Evolutionary conservation across 2,113 vertebrate species (phyloP).

Genomic region (Prionailurus bengalensis): DNA sequence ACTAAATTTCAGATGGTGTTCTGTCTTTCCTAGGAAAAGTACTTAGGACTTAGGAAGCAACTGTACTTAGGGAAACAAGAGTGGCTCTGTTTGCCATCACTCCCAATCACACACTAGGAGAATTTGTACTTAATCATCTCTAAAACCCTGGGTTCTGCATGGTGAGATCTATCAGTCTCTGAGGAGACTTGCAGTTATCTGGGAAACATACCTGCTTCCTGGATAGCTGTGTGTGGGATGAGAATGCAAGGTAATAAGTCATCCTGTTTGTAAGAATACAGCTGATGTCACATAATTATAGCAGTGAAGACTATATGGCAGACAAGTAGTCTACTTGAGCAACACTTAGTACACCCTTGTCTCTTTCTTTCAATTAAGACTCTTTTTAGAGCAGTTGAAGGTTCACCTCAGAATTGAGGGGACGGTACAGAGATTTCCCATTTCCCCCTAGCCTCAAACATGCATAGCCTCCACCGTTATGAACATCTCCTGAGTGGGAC

Average conservation of each 20-base stretch:
- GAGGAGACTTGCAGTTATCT: background rate
- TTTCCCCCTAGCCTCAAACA: background rate
- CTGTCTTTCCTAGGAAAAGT: background rate
- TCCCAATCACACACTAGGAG: background rate
- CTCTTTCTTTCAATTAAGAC: background rate
- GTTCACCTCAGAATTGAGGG: background rate
- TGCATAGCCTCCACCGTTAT: background rate
- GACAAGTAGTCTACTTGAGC: background rate
- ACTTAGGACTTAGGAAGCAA: background rate
- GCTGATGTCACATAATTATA: background rate
- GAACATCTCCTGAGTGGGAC: background rate
- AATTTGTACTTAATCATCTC: background rate
- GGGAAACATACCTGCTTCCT: background rate
- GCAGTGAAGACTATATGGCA: background rate
- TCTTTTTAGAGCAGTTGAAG: background rate
- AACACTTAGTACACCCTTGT: background rate
- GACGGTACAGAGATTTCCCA: background rate
- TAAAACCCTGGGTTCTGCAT: background rate
- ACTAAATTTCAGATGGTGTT: background rate
- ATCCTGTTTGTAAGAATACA: background rate
- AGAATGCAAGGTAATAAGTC: background rate
- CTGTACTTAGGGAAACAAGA: background rate
- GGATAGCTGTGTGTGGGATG: background rate
- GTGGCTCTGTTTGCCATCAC: background rate
- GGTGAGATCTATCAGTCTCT: background rate